Evolutionary conservation across 2,113 vertebrate genomes (phyloP), one percentile per base, ranked within the genome.

Genomic region (Pica pica): DNA sequence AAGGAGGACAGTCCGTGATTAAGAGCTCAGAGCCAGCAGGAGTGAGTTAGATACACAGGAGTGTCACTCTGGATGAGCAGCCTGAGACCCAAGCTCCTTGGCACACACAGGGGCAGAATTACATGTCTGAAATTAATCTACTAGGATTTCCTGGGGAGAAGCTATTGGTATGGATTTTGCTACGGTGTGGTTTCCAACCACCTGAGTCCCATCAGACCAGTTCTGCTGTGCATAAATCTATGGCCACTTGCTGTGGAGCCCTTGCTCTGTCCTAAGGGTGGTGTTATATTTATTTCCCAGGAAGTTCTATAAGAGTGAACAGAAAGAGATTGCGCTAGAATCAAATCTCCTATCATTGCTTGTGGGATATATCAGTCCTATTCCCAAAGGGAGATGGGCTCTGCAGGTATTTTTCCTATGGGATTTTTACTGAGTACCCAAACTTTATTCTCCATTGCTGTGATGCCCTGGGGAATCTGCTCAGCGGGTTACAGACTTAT

Each of bases 11-110:
- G 73, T 56, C 64, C 2, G 10, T 71, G 68, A 88, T 88, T 94
- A 95, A 91, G 91, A 78, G 82, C 77, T 95, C 91, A 91, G 81
- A 57, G 81, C 12, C 74, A 11, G 30, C 68, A 56, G 70, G 90
- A 55, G 41, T 57, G 79, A 85, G 24, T 52, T 67, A 71, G 41
- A 77, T 28, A 24, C 47, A n/a, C 20, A 60, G 70, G 18, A 90
- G 16, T 23, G 3, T 68, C 73, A 42, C 44, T 93, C 79, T 4
- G 18, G 35, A 81, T 65, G 90, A 95, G 46, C 68, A 87, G 63
- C 56, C 52, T 4, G 65, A 90, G 68, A 73, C 46, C 19, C 11
- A 5, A 37, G n/a, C 55, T 90, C 70, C 70, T 59, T 31, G 49
- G 53, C 71, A 93, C 69, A 61, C 53, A 49, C 26, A 63, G 53